Percentiles rank a stretch among this genome's conserved stretches.
phyloP scores from a whole-genome alignment of 1,140 invertebrate species.

The Drusus annulatus region DNA sequence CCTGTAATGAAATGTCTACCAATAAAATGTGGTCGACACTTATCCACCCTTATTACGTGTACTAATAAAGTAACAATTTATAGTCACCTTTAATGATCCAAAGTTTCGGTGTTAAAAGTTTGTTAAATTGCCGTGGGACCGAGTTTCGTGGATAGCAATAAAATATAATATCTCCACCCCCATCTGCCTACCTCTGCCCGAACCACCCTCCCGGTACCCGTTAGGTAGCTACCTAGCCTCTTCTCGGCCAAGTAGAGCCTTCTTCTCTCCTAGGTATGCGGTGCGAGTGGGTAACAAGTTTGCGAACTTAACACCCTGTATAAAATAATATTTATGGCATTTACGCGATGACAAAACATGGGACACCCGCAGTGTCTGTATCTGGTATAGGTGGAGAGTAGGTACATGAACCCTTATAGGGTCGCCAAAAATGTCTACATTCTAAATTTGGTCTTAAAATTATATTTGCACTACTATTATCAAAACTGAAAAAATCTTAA shows the following conservation, averaged over 20 bases:
- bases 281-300: slow-evolving; percentile 46
- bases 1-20: too few species aligned
- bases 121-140: slow-evolving; percentile 54
- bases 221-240: slow-evolving; percentile 28
- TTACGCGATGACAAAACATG: slow-evolving; percentile 58
- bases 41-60: slow-evolving; percentile 33
- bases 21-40: too few species aligned
- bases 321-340: slow-evolving; percentile 60
- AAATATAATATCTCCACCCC: slow-evolving; percentile 41
- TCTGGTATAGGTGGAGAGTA: not conserved
- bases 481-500: too few species aligned
- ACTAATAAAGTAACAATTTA: slow-evolving; percentile 44
- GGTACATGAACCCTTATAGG: not conserved
- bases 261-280: slow-evolving; percentile 12
- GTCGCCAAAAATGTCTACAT: not conserved
- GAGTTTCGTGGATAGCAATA: slow-evolving; percentile 49
- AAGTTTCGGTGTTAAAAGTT: slow-evolving; percentile 55
- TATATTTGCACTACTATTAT: too few species aligned
- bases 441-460: too few species aligned
- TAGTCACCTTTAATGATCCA: slow-evolving; percentile 55
- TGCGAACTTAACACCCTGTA: slow-evolving; percentile 50
- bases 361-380: slow-evolving; percentile 46
- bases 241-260: not conserved
- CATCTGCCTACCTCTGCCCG: slow-evolving; percentile 8
- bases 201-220: not conserved